phyloP scores from a whole-genome alignment of 1,140 invertebrate genomes.

The Ips nitidus region DNA sequence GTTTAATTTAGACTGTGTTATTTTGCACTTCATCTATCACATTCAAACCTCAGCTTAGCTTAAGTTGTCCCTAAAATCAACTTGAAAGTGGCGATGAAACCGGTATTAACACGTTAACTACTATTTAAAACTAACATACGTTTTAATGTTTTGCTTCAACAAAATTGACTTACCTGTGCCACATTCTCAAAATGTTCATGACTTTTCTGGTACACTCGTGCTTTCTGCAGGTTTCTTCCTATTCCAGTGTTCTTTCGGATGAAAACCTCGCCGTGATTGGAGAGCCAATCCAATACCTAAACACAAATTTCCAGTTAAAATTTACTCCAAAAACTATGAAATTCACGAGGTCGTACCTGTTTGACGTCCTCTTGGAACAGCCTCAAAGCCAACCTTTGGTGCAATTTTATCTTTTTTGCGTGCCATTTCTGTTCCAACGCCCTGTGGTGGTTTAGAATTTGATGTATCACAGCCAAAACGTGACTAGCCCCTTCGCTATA shows the following conservation, averaged over 20 bases:
- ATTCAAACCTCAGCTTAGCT: too few species aligned
- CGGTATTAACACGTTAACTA: too few species aligned
- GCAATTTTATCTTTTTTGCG: constrained; percentile 87
- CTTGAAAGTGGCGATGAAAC: too few species aligned
- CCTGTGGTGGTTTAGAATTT: constrained; percentile 92
- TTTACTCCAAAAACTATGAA: not conserved
- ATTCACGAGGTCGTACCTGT: constrained; percentile 56
- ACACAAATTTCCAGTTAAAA: not conserved
- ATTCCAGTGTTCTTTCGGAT: constrained; percentile 95
- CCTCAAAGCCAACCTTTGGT: constrained; percentile 88
- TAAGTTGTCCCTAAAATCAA: too few species aligned
- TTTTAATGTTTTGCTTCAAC: too few species aligned
- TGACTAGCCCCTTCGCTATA: constrained; percentile 92
- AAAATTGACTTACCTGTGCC: constrained; percentile 72
- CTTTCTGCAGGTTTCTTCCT: constrained; percentile 91
- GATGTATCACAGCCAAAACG: constrained; percentile 86
- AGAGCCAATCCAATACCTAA: constrained; percentile 94
- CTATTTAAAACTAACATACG: too few species aligned
- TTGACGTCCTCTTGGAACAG: constrained; percentile 95
- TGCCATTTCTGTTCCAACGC: constrained; percentile 93
- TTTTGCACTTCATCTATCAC: too few species aligned
- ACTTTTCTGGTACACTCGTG: constrained; percentile 93
- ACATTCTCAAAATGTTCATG: constrained; percentile 98
- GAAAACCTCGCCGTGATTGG: constrained; percentile 98
- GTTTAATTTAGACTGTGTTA: too few species aligned